Evolutionary conservation across 2,888 invertebrate species (phyloP), one percentile per base, ranked within the genome.

Genomic region (Acronicta psi): DNA sequence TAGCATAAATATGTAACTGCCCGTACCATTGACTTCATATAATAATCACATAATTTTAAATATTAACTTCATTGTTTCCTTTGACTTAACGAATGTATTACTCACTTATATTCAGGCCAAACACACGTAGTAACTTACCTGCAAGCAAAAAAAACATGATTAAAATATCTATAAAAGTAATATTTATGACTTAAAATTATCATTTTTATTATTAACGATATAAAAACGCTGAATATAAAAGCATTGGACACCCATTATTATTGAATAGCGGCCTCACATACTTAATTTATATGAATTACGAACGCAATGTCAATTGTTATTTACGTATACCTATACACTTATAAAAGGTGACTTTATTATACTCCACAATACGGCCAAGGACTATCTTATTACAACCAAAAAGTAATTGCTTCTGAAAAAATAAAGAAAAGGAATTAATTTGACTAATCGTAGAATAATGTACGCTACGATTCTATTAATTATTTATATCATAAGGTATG

Each of bases 321-420:
- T 52, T 31, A 57, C 31, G 36, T 49, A 45, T 14, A 60, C 41
- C 38, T 42, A 50, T 46, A 54, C n/a, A n/a, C n/a, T n/a, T n/a
- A n/a, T n/a, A 56, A 54, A 55, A 60, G n/a, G n/a, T 41, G 8
- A 43, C 18, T 60, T 44, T 49, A 49, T 43, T 63, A 42, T 46
- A 23, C 14, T 54, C 16, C 36, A 50, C 36, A 65, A 67, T 50
- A 38, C 52, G 70, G 59, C 44, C 74, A 73, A 57, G 74, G 74
- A 29, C 31, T 34, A 14, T 46, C 34, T 20, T 29, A 17, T 57
- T 14, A 14, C 11, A 18, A 9, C 25, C 20, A 43, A n/a, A 18
- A 41, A n/a, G n/a, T 37, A 42, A 43, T 52, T 25, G 23, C 23
- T 50, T 43, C 0, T 3, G n/a, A 7, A n/a, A n/a, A 40, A 55